Conservation (phyloP, 2,797 vertebrate species). For the Crypturellus tataupa region DNA sequence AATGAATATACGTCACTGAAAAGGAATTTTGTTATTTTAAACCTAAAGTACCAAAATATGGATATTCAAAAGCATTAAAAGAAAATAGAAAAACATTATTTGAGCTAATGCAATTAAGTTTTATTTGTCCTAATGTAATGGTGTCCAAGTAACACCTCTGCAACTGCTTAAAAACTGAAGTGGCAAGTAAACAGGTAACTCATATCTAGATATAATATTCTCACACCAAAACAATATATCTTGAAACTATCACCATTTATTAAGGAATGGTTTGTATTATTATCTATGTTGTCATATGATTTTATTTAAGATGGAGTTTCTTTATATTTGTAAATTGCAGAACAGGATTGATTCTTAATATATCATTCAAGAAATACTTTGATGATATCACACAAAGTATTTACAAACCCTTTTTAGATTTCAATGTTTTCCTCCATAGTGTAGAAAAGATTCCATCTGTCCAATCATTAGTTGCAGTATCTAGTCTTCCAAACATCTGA, state of each 20-base stretch:
- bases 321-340: not conserved
- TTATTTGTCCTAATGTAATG: not conserved
- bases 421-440: constrained; percentile 83
- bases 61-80: not conserved
- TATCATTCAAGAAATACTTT: not conserved
- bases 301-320: not conserved
- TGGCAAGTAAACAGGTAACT: accelerated
- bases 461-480: constrained; percentile 85
- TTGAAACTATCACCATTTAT: not conserved
- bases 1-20: not conserved
- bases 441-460: constrained; percentile 86
- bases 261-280: not conserved
- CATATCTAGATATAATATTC: not conserved
- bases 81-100: accelerated
- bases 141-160: not conserved
- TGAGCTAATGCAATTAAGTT: not conserved
- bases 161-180: not conserved
- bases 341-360: not conserved
- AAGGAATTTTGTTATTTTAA: not conserved
- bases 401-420: constrained; percentile 81
- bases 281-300: not conserved
- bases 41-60: not conserved
- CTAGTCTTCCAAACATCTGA: constrained; percentile 84
- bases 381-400: not conserved
- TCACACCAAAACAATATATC: not conserved